Percentiles rank a stretch among this genome's conserved stretches.
Evolutionary conservation across 2,888 invertebrate species (phyloP).

Genomic region (Plutella xylostella): DNA sequence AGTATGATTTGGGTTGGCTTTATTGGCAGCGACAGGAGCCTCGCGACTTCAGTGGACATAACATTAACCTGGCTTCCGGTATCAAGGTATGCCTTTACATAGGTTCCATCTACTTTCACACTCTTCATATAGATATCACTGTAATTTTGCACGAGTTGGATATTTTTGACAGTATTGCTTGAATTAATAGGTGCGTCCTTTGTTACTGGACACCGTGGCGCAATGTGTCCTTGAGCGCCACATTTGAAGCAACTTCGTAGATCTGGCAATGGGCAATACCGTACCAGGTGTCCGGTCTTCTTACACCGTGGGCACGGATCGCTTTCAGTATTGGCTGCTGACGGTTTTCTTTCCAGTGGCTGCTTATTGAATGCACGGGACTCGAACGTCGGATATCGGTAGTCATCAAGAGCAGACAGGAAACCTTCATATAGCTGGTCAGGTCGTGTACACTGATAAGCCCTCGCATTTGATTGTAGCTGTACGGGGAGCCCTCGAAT

Average conservation of each 20-base stretch:
- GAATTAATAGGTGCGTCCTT: no score
- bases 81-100: slow-evolving; percentile 16
- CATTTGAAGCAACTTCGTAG: slow-evolving; percentile 17
- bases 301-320: background rate
- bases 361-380: slow-evolving; percentile 2
- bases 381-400: slow-evolving; percentile 10
- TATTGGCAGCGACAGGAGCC: slow-evolving; percentile 4
- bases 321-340: background rate
- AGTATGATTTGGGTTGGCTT: slow-evolving; percentile 2
- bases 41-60: background rate
- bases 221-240: slow-evolving; percentile 18
- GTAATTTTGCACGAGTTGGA: slow-evolving; percentile 17
- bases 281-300: background rate
- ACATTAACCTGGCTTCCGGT: slow-evolving; percentile 17
- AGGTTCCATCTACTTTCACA: background rate
- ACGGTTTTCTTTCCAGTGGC: slow-evolving; percentile 16
- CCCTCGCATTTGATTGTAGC: slow-evolving; percentile 21
- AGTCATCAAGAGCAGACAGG: slow-evolving; percentile 20
- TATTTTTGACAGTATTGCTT: no score
- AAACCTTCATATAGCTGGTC: slow-evolving; percentile 9
- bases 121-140: slow-evolving; percentile 15
- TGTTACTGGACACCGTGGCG: slow-evolving; percentile 13
- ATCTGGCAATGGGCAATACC: slow-evolving; percentile 17
- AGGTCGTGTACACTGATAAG: slow-evolving; percentile 20
- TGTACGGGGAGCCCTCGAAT: slow-evolving; percentile 20